Percentiles rank a stretch among this genome's conserved stretches.
These are phyloP conservation scores for Danio choprae DNA, from an alignment of 2,797 vertebrate species.

Conservation along the genomic window DNA sequence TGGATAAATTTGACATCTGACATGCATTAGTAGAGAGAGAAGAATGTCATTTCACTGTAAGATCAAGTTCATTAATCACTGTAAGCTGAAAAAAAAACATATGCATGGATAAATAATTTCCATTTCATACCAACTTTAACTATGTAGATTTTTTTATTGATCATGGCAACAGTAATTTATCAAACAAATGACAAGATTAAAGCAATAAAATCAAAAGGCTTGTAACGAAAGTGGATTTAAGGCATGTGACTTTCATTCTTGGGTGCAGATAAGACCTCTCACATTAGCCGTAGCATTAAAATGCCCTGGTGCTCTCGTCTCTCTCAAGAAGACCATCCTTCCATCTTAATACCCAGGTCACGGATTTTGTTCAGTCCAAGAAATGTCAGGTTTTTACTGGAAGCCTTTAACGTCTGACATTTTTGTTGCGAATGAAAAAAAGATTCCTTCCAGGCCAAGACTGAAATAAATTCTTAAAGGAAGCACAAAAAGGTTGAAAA, in stretches of 20 bases:
- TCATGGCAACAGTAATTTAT: no score
- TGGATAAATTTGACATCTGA: background rate
- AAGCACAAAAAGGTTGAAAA: background rate
- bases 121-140: background rate
- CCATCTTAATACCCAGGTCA: slow-evolving; percentile 28
- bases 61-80: background rate
- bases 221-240: no score
- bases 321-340: background rate
- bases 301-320: background rate
- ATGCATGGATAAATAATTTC: background rate
- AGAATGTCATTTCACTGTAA: no score
- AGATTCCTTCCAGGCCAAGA: background rate
- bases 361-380: background rate
- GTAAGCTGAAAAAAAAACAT: background rate
- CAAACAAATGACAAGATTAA: no score
- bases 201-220: no score
- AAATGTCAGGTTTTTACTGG: slow-evolving; percentile 29
- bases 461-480: slow-evolving; percentile 8
- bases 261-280: background rate
- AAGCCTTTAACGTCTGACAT: slow-evolving; percentile 30
- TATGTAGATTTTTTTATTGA: no score
- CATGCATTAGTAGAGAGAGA: no score
- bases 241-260: background rate
- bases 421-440: slow-evolving; percentile 10
- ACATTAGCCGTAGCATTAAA: slow-evolving; percentile 9